phyloP scores from a whole-genome alignment of 2,797 vertebrate species.

The Micromesistius poutassou region DNA sequence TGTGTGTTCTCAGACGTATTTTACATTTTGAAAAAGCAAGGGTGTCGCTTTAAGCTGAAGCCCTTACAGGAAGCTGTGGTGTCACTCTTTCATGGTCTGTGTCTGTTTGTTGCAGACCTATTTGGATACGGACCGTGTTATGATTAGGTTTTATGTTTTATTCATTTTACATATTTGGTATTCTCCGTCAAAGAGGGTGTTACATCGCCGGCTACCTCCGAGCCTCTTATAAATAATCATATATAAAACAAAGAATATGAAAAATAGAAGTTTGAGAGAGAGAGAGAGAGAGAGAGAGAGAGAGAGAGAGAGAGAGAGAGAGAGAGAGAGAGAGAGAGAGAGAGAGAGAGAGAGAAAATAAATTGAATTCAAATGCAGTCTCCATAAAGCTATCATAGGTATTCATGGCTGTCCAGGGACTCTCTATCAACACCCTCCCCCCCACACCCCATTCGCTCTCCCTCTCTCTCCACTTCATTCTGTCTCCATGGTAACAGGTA shows the following conservation, averaged over 20 bases:
- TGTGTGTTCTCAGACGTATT: too few species aligned
- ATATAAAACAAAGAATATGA: too few species aligned
- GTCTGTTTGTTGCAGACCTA: too few species aligned
- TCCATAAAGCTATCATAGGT: background rate
- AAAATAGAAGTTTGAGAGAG: too few species aligned
- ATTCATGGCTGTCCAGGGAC: background rate
- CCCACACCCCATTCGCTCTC: constrained; percentile 26
- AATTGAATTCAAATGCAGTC: background rate
- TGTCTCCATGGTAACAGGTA: constrained; percentile 56
- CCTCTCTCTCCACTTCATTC: constrained; percentile 9
- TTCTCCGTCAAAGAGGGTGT: too few species aligned
- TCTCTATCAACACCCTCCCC: constrained; percentile 9
- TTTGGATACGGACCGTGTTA: background rate
- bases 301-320: constrained; percentile 1
- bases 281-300: background rate
- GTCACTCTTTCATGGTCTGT: too few species aligned
- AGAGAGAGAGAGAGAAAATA: constrained; percentile 1
- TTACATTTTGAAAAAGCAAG: too few species aligned
- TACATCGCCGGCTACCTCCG: too few species aligned
- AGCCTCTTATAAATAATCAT: too few species aligned
- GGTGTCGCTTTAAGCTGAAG: too few species aligned
- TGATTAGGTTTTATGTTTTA: background rate
- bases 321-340: constrained; percentile 3
- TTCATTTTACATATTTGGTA: background rate
- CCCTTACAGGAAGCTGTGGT: too few species aligned